Base-by-base conservation (phyloP, 1,140 invertebrate genomes). In the Anthonomus grandis region DNA sequence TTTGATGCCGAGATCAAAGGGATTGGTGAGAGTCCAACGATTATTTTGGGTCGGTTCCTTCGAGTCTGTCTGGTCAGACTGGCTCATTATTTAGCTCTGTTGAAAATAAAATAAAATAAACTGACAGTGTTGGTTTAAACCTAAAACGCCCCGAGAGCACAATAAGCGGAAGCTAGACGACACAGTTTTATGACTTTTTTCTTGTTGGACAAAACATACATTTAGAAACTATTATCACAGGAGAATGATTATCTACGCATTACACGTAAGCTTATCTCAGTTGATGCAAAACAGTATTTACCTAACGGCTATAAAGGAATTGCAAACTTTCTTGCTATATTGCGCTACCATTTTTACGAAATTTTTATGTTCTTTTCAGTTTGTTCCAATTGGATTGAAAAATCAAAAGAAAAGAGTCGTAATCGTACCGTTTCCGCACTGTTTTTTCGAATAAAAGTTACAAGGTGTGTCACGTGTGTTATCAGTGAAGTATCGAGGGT, bases 61-160 rank as follows among this genome's bases (percentile, higher is more conserved):
- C 17, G 23, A n/a, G 27, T 21, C n/a, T 25, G 12, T 21, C 21
- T 41, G 38, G n/a, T 41, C 17, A 15, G 13, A 23, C n/a, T 27
- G 37, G 60, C 59, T 62, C 64, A 65, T 65, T 45, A 51, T 65
- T 65, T 52, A 65, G 22, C 48, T 52, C 64, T 65, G 61, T 57
- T 27, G 31, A 54, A 52, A 60, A 47, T 60, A 60, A 65, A 57
- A 60, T 42, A 25, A 17, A 38, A 41, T 23, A n/a, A 31, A 13
- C 17, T n/a, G 34, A 2, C 4, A 13, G 18, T 4, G 12, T 4
- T 2, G 21, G 0, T 17, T 34, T 13, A 10, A 19, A 22, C 47
- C 13, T 37, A 38, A 21, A 22, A 19, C 25, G 24, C 15, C 27
- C 27, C 24, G 17, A n/a, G n/a, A 13, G 25, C 22, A 3, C 36